A percentile compares a stretch with the other conserved stretches of the same genome.
Evolutionary conservation across 2,113 vertebrate genomes (phyloP).

Genomic region (Lasiurus borealis): DNA sequence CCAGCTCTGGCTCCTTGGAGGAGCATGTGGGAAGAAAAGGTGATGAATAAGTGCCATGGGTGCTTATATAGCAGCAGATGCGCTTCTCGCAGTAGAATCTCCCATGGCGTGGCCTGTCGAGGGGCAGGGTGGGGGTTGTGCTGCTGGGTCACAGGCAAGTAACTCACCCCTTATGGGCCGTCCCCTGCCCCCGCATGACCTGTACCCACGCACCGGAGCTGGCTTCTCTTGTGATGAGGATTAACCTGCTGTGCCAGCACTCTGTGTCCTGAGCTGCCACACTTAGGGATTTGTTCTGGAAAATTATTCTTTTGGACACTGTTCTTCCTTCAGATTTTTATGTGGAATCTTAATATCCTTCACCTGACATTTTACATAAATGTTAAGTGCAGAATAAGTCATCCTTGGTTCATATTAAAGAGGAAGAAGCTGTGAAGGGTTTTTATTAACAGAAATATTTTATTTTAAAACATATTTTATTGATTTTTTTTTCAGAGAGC

Average conservation of each 20-base stretch:
- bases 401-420: neutral
- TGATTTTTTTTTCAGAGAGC: no score
- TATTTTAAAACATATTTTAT: no score
- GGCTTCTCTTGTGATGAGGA: neutral
- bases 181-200: no score
- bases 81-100: conserved; percentile 68
- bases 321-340: neutral
- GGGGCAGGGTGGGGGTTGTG: no score
- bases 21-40: neutral
- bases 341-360: neutral
- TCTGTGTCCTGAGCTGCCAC: neutral
- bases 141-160: no score
- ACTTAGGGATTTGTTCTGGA: neutral
- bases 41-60: neutral
- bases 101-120: no score
- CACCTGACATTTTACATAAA: neutral
- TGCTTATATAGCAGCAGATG: neutral
- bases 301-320: neutral
- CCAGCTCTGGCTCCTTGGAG: conserved; percentile 65
- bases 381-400: neutral
- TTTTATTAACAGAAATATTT: conserved; percentile 8
- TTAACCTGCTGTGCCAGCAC: conserved; percentile 26
- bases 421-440: neutral
- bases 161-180: no score
- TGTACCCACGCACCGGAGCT: no score